Evolutionary conservation across 2,888 invertebrate genomes (phyloP).

Genomic region (Lithophane semibrunnea): DNA sequence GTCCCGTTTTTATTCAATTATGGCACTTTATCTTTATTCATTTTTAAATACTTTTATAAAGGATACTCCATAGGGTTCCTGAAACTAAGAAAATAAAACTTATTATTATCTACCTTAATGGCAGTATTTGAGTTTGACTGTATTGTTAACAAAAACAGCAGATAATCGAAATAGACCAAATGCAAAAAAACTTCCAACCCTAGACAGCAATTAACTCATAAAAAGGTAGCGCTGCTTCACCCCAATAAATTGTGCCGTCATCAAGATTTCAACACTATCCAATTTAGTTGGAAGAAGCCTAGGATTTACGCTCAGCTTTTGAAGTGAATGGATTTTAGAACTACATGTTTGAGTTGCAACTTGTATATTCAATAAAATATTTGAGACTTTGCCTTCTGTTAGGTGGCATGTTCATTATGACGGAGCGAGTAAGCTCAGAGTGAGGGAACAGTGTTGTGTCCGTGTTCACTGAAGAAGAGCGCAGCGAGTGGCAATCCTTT

Average conservation of each 20-base stretch:
- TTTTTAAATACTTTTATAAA: background rate
- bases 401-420: no score
- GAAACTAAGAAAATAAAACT: background rate
- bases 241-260: conserved; percentile 58
- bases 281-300: conserved; percentile 49
- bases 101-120: background rate
- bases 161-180: conserved; percentile 15
- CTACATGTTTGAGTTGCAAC: conserved; percentile 3
- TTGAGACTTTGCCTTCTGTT: background rate
- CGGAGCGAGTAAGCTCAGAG: background rate
- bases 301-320: conserved; percentile 34
- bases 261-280: conserved; percentile 62
- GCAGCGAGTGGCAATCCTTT: background rate
- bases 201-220: conserved; percentile 43
- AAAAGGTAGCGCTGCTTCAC: conserved; percentile 46
- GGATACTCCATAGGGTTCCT: background rate
- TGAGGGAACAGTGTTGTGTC: background rate
- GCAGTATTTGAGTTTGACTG: background rate
- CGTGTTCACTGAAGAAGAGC: background rate
- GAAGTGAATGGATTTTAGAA: conserved; percentile 24
- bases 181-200: conserved; percentile 28
- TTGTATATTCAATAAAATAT: conserved; percentile 31
- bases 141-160: background rate
- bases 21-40: no score
- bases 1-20: background rate